Base-by-base conservation (phyloP, 2,888 invertebrate genomes). In the Byasa hedistus region DNA sequence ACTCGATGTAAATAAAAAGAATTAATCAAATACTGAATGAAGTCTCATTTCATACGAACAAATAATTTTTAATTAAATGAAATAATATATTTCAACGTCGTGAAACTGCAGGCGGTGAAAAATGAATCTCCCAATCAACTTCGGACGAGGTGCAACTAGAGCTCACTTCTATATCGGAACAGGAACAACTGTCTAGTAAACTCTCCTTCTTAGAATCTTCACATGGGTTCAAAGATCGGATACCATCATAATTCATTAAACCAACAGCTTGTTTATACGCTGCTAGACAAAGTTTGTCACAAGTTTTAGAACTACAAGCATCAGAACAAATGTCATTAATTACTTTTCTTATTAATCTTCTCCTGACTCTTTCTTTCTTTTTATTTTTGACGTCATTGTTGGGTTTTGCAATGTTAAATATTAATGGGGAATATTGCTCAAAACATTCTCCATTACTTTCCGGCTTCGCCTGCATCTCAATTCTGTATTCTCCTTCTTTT, bases 41-140 rank as follows among this genome's bases (percentile, higher is more conserved):
- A 12, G 15, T 39, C 12, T 48, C 12, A 48, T 48, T 48, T 48
- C n/a, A 1, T n/a, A n/a, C 7, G n/a, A 48, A 48, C 19, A 48
- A 19, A 48, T 48, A n/a, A 48, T n/a, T 48, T n/a, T 48, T 48
- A 15, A 48, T 48, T 39, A 39, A 39, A 39, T 39, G 39, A 15
- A 21, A 21, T 21, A 7, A 51, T 10, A 51, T 5, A 71, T 78
- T 54, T 64, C 17, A 64, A 0, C 21, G 23, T 24, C 36, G 65
- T 22, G 48, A 51, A 15, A 19, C 54, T 36, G 51, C 12, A 0
- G 89, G 89, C 17, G 88, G 89, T 2, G 88, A 82, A 68, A 87
- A 91, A 64, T 87, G 85, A 61, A 91, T 79, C 70, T 89, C 89
- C 89, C 89, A 91, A 68, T 91, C 85, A 1, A 87, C 71, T 65